phyloP scores from a whole-genome alignment of 2,888 invertebrate species.

The Hipparchia semele region DNA sequence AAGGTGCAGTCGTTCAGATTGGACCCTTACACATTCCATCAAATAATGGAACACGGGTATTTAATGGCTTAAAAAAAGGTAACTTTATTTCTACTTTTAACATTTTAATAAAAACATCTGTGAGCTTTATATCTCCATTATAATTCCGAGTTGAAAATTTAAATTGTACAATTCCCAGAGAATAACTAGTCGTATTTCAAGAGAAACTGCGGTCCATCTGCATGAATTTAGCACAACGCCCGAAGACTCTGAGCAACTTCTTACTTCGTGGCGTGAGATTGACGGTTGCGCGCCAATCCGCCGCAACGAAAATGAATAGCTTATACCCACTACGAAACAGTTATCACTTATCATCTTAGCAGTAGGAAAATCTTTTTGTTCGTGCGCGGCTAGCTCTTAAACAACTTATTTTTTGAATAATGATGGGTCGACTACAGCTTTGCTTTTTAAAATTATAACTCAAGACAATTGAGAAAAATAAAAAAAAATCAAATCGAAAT shows the following conservation, averaged over 20 bases:
- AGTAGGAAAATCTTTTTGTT: too few species aligned
- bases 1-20: too few species aligned
- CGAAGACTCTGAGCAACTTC: constrained; percentile 28
- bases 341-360: too few species aligned
- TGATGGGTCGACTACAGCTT: too few species aligned
- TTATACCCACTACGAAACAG: neutral
- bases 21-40: too few species aligned
- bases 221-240: constrained; percentile 26
- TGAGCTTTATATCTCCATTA: constrained; percentile 9
- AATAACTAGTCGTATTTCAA: constrained; percentile 24
- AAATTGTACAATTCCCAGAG: constrained; percentile 13
- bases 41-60: too few species aligned
- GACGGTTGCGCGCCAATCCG: constrained; percentile 27
- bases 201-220: constrained; percentile 28
- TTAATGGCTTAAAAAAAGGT: neutral
- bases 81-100: neutral
- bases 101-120: neutral
- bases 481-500: too few species aligned
- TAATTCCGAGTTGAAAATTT: constrained; percentile 9
- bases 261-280: constrained; percentile 28
- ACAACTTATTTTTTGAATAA: too few species aligned
- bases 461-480: too few species aligned
- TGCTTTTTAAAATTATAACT: too few species aligned
- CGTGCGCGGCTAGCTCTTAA: too few species aligned
- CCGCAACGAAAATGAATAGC: constrained; percentile 26